Conservation (phyloP, 2,797 vertebrate species). For the Paramormyrops hopkinsi region DNA sequence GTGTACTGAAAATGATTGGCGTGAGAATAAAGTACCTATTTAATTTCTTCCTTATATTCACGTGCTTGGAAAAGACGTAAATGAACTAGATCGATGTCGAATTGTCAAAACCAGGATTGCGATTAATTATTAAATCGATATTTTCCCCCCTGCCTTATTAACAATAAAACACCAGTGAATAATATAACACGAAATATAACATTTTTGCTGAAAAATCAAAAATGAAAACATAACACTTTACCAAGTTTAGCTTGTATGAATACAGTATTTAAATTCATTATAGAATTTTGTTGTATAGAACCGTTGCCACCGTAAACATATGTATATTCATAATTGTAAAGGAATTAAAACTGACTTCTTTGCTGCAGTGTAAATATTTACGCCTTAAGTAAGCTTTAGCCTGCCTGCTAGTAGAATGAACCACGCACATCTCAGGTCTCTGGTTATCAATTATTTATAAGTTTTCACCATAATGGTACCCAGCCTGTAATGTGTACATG, state of each 20-base stretch:
- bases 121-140: background rate
- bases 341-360: background rate
- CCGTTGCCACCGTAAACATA: background rate
- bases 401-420: background rate
- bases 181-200: background rate
- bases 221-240: background rate
- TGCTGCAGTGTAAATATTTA: background rate
- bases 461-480: background rate
- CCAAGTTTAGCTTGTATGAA: background rate
- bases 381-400: background rate
- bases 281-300: background rate
- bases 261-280: background rate
- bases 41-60: background rate
- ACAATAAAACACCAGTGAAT: background rate
- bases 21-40: background rate
- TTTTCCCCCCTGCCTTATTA: background rate
- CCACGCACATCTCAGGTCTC: background rate
- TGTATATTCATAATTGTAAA: background rate
- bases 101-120: background rate
- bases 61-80: background rate
- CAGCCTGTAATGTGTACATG: background rate
- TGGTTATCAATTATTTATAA: background rate
- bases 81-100: background rate
- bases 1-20: background rate
- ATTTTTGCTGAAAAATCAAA: background rate